Base-by-base conservation (phyloP, 2,888 invertebrate genomes). In the Anthrax anthrax region DNA sequence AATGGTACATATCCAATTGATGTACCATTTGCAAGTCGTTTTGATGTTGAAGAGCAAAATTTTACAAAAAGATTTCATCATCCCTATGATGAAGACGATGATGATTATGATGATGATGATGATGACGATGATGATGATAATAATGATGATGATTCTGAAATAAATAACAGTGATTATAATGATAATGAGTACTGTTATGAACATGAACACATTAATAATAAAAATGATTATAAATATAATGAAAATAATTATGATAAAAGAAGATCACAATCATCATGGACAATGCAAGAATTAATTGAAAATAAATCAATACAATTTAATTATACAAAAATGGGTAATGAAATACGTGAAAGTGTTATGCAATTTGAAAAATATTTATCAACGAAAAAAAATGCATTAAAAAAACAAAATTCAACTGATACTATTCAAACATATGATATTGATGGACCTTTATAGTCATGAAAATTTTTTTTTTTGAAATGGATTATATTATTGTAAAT, bases 1-100 rank as follows among this genome's bases (percentile, higher is more conserved):
- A 85, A 86, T 56, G 88, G 88, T 44, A 90, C 89, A 4, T 90
- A 77, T 72, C 88, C 89, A 5, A 89, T 90, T 54, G 88, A 88
- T 63, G 75, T 76, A 58, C 87, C 87, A 27, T 50, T 66, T 13
- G 63, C 65, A 32, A 57, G 56, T 40, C 55, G 56, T 18, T 52
- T 56, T 4, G 58, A 58, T 44, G 56, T 56, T 37, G 57, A 54
- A 32, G 1, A 12, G 12, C 1, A 5, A 32, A 32, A 32, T 32
- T 32, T 10, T 3, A 29, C 29, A 29, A 23, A 23, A 23, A 23
- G 8, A 23, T 23, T 8, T 10, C 12, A 29, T 29, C 13, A 32
- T 32, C 54, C 56, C 9, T 52, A 54, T 3, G 54, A 55, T 12
- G 56, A 58, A 1, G 55, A 57, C 5, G 34, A 37, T 5, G 53